Base-by-base conservation (phyloP, 2,113 vertebrate species). In the Gorsachius goisagi region DNA sequence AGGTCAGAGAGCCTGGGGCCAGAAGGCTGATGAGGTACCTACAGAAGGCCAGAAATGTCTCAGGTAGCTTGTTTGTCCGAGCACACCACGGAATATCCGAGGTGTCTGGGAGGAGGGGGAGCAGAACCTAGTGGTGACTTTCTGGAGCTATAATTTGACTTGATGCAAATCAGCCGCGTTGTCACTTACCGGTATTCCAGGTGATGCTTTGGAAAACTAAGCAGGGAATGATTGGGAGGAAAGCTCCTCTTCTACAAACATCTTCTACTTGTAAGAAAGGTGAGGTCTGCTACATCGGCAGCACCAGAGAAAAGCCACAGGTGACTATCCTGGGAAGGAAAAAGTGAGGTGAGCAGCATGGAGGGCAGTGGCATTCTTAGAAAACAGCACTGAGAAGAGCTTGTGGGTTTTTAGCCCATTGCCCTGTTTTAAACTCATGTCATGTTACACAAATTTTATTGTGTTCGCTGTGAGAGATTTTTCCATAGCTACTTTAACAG, bases 301-400 rank as follows among this genome's bases (percentile, higher is more conserved):
- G 44, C 66, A 24, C 23, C 1, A 8, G 52, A 47, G 45, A 12
- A 45, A 15, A 52, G 27, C 39, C 56, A 56, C 62, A 53, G 30
- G 24, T 59, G 39, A 16, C 22, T 72, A 15, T 30, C 30, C 39
- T 14, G 37, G 50, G 45, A 73, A 88, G 55, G 27, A 49, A 24
- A 8, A 84, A 59, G 11, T 0, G 0, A 66, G 33, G 12, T 18
- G 28, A 55, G 39, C 4, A 8, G 23, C 8, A 2, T 3, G 15
- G 45, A 37, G 33, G 7, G 22, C 24, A 26, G 12, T 47, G 39
- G 23, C 39, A 81, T 58, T 41, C 21, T 6, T 15, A 37, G 78
- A 16, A 64, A 41, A 12, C 0, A 0, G 32, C 17, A 9, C 49
- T 59, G 24, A 47, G 41, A 32, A 81, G 50, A 85, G 35, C 50